A percentile compares a stretch with the other conserved stretches of the same genome.
phyloP scores from a whole-genome alignment of 2,888 invertebrate species.

The Reticulitermes lucifugus region DNA sequence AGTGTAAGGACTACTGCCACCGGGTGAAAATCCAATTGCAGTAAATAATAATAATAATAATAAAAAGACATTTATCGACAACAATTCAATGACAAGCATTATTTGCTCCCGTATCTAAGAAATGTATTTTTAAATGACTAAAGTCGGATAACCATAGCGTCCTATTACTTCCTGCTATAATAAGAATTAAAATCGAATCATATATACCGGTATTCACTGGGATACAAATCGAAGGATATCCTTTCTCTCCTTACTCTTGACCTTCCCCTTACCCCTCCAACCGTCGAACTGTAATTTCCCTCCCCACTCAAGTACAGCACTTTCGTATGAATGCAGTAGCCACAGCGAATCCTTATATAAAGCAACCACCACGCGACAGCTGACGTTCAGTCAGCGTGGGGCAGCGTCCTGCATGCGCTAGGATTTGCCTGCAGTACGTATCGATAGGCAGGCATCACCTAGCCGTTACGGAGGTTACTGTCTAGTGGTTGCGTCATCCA shows the following conservation, averaged over 20 bases:
- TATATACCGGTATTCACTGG: not conserved
- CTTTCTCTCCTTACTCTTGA: slow-evolving; percentile 43
- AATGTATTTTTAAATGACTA: too few species aligned
- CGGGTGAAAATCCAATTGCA: too few species aligned
- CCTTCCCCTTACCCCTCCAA: slow-evolving; percentile 37
- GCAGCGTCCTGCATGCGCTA: not conserved
- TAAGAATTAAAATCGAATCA: not conserved
- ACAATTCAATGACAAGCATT: too few species aligned
- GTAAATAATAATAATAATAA: too few species aligned
- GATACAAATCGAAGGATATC: slow-evolving; percentile 24
- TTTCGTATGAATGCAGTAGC: not conserved
- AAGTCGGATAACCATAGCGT: too few species aligned
- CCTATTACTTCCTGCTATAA: slow-evolving; percentile 6
- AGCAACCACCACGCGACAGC: not conserved
- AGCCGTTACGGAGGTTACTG: not conserved
- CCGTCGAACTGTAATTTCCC: slow-evolving; percentile 4
- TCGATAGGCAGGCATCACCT: slow-evolving; percentile 38
- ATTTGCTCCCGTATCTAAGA: too few species aligned
- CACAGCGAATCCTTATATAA: slow-evolving; percentile 21
- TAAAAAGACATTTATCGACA: too few species aligned
- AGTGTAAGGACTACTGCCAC: too few species aligned
- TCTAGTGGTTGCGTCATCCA: not conserved
- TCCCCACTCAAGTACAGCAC: slow-evolving; percentile 1
- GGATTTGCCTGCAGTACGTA: slow-evolving; percentile 37
- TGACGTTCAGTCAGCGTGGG: slow-evolving; percentile 17